phyloP scores from a whole-genome alignment of 1,140 invertebrate genomes.

The Andricus grossulariae region DNA sequence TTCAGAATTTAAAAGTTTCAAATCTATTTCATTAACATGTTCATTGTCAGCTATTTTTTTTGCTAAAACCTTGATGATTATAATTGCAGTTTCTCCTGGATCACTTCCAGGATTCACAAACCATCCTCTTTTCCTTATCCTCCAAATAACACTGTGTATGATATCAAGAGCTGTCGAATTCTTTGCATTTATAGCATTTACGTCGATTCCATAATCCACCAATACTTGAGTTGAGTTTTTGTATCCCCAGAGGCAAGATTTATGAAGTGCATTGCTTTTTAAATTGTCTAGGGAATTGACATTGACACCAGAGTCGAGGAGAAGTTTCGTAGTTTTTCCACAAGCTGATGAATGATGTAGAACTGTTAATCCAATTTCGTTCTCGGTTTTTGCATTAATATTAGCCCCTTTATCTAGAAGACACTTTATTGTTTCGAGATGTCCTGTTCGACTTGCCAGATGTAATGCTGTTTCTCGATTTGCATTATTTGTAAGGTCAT shows the following conservation, averaged over 20 bases:
- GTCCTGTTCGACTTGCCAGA: background rate
- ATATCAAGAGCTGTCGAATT: constrained; percentile 1
- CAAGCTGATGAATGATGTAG: constrained; percentile 6
- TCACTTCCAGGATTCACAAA: background rate
- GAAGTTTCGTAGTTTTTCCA: background rate
- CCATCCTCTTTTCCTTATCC: background rate
- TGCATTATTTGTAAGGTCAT: background rate
- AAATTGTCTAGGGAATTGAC: background rate
- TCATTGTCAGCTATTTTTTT: background rate
- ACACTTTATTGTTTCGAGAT: background rate
- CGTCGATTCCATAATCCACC: background rate
- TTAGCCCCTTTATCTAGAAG: background rate
- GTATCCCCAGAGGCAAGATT: background rate
- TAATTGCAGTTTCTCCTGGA: background rate
- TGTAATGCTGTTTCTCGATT: constrained; percentile 1
- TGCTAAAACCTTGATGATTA: background rate
- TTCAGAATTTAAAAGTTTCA: background rate
- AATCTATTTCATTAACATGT: background rate
- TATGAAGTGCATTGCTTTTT: background rate
- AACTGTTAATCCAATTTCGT: constrained; percentile 7
- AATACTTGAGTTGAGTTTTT: background rate
- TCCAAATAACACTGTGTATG: constrained; percentile 1
- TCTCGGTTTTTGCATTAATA: background rate
- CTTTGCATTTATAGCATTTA: background rate
- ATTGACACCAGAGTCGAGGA: background rate